Percentiles rank a stretch among this genome's conserved stretches.
These are phyloP conservation scores for Bombus soroeensis DNA, from an alignment of 1,140 invertebrate genomes.

Conservation along the genomic window DNA sequence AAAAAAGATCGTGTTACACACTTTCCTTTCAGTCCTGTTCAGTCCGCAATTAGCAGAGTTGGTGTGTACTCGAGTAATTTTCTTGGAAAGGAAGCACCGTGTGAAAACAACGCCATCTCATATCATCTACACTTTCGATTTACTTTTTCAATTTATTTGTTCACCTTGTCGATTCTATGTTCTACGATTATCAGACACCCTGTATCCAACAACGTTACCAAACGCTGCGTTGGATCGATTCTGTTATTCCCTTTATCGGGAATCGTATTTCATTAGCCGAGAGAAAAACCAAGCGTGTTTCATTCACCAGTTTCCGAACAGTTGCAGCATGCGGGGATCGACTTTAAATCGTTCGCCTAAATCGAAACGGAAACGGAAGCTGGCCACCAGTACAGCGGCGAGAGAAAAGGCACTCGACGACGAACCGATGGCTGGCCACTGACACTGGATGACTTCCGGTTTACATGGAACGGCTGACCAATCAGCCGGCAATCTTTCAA, in stretches of 20 bases:
- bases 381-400: neutral
- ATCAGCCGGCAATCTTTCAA: slow-evolving; percentile 64
- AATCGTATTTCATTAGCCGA: slow-evolving; percentile 5
- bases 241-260: neutral
- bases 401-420: slow-evolving; percentile 18
- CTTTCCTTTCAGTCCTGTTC: too few relatives aligned
- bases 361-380: slow-evolving; percentile 17
- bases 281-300: neutral
- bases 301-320: neutral
- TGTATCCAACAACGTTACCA: neutral
- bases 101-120: too few relatives aligned
- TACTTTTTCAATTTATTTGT: too few relatives aligned
- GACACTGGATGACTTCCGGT: slow-evolving; percentile 60
- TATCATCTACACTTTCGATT: too few relatives aligned
- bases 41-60: neutral
- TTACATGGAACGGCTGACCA: slow-evolving; percentile 33
- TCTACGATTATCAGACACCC: neutral
- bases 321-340: neutral
- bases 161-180: neutral
- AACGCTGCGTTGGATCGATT: neutral
- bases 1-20: too few relatives aligned
- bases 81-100: too few relatives aligned
- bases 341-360: neutral
- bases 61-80: too few relatives aligned
- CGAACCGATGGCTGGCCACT: slow-evolving; percentile 41